Conservation (phyloP, 2,113 vertebrate species). For the Sander lucioperca region DNA sequence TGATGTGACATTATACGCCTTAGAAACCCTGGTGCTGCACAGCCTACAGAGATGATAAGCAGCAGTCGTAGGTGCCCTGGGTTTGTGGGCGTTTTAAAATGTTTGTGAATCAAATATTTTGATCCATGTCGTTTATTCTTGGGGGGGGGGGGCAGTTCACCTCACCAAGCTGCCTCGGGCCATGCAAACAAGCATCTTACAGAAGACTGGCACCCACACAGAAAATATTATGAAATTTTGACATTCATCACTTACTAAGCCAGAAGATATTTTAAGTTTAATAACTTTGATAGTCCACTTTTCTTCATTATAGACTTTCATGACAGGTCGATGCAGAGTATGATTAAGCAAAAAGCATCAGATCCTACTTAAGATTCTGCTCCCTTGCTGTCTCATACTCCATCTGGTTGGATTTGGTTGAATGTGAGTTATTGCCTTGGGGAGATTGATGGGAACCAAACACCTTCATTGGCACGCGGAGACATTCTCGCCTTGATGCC, state of each 20-base stretch:
- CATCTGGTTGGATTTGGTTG: conserved; percentile 59
- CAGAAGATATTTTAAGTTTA: conserved; percentile 57
- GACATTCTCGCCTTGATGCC: conserved; percentile 30
- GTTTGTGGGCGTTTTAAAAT: conserved; percentile 9
- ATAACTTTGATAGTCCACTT: conserved; percentile 65
- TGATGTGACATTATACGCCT: conserved; percentile 29
- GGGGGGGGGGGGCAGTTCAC: neutral
- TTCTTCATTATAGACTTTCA: conserved; percentile 62
- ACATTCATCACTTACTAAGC: conserved; percentile 50
- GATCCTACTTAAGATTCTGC: conserved; percentile 53
- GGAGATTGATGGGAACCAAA: conserved; percentile 64
- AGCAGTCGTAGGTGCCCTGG: neutral
- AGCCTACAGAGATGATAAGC: conserved; percentile 5
- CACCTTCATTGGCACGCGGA: conserved; percentile 43
- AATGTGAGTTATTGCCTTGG: conserved; percentile 45
- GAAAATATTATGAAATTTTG: conserved; percentile 40
- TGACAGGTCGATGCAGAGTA: conserved; percentile 54
- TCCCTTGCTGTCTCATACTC: conserved; percentile 28
- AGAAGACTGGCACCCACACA: conserved; percentile 14
- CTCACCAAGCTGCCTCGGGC: conserved; percentile 8
- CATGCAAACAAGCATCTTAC: neutral
- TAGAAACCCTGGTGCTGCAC: conserved; percentile 12
- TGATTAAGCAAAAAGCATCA: conserved; percentile 69
- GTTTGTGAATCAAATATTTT: conserved; percentile 22
- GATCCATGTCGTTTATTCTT: neutral